Base-by-base conservation (phyloP, 2,113 vertebrate species). In the Hiodon alosoides region DNA sequence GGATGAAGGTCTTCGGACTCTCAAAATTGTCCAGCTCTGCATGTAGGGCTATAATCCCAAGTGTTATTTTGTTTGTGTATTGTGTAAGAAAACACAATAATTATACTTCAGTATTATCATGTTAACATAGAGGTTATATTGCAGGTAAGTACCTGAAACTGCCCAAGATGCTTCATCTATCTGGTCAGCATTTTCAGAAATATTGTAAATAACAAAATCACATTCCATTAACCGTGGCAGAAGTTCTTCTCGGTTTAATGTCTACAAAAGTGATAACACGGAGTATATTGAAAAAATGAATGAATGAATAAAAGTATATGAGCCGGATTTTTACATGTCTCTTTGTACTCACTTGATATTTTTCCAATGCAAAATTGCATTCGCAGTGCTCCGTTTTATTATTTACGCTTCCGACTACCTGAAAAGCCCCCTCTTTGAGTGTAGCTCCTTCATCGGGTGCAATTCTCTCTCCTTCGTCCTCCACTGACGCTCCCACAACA, bases 121-220 rank as follows among this genome's bases (percentile, higher is more conserved):
- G 16, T 3, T 13, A 4, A 74, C 14, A 13, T 52, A 47, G 6
- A 58, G 52, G 4, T 31, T 31, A 31, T 31, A 31, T n/a, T 11
- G 59, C 10, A n/a, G n/a, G 10, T 77, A 85, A 88, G 79, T 76
- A 98, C 96, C 95, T 74, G 92, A 90, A 57, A 92, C 90, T 8
- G 95, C 95, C 95, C 96, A 98, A 0, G 51, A 72, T 55, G 96
- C 96, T 59, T 98, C 96, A 1, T 94, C 91, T 50, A 90, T 86
- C 80, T 97, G 93, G 16, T 84, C 80, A 0, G 72, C 13, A 77
- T 89, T 76, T 79, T 96, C 94, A 3, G 85, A 91, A 77, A 98
- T 91, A 79, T 97, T 95, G 74, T 97, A 99, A 67, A 98, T 80
- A 2, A 98, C 71, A 1, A 95, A 75, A 0, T 98, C 94, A 66